These are phyloP conservation scores for Sarcophaga rosellei DNA, from an alignment of 2,888 invertebrate species.

Conservation along the genomic window DNA sequence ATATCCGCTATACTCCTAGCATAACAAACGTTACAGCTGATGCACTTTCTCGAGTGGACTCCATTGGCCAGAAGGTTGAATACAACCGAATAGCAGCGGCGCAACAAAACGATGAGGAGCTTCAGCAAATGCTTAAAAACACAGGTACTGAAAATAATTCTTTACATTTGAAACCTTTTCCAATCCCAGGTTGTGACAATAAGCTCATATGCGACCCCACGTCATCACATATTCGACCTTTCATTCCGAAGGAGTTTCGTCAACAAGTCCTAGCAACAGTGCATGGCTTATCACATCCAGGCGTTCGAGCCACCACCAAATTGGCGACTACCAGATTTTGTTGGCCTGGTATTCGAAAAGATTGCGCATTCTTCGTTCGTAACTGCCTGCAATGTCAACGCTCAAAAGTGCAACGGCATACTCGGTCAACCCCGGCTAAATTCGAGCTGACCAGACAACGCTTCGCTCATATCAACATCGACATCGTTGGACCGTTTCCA, in stretches of 20 bases:
- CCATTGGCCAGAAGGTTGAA: constrained; percentile 54
- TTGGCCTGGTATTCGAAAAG: constrained; percentile 39
- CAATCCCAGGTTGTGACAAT: constrained; percentile 2
- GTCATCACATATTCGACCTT: neutral
- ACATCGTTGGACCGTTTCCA: constrained; percentile 29
- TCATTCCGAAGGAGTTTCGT: constrained; percentile 17
- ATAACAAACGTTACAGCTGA: neutral
- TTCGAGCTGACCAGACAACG: constrained; percentile 6
- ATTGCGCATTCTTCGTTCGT: constrained; percentile 17
- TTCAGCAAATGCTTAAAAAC: neutral
- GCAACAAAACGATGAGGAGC: neutral
- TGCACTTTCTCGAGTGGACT: constrained; percentile 24
- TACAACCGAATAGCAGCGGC: neutral
- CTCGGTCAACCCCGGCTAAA: neutral
- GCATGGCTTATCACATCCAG: too few relatives aligned
- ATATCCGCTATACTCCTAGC: neutral
- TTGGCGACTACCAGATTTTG: constrained; percentile 27
- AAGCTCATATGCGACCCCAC: neutral
- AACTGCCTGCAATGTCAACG: constrained; percentile 35
- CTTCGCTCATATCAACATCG: constrained; percentile 28
- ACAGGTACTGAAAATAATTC: constrained; percentile 15
- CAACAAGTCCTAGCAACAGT: too few relatives aligned
- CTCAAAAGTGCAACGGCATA: constrained; percentile 34
- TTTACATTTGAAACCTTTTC: neutral
- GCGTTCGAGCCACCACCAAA: neutral